These are phyloP conservation scores for Denticeps clupeoides DNA, from an alignment of 2,797 vertebrate genomes.

Conservation along the genomic window DNA sequence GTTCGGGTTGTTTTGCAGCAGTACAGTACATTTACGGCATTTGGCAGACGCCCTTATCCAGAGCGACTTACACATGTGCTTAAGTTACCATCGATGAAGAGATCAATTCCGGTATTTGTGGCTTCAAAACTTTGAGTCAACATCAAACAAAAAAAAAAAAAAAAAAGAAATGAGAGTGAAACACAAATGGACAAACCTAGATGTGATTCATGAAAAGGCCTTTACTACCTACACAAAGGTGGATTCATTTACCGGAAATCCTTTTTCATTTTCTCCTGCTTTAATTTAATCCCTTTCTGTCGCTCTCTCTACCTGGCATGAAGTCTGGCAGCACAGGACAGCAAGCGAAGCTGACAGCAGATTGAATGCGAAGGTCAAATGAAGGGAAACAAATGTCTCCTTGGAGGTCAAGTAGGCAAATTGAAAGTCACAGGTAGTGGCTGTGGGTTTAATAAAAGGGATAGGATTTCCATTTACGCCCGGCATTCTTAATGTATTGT, in stretches of 20 bases:
- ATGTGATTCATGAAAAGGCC: conserved; percentile 1
- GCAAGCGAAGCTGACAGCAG: not conserved
- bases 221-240: conserved; percentile 1
- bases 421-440: conserved; percentile 86
- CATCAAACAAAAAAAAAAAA: too few species aligned
- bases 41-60: too few species aligned
- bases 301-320: not conserved
- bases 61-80: too few species aligned
- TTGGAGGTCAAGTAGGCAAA: conserved; percentile 67
- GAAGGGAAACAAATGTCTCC: conserved; percentile 62
- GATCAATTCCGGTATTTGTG: too few species aligned
- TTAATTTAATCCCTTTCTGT: not conserved
- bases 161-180: too few species aligned
- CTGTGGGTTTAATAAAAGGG: conserved; percentile 86
- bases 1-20: too few species aligned
- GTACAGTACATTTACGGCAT: too few species aligned
- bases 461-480: conserved; percentile 93
- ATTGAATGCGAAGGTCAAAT: not conserved
- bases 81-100: too few species aligned
- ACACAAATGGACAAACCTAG: not conserved
- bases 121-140: too few species aligned
- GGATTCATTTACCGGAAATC: not conserved
- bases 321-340: not conserved
- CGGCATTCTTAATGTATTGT: conserved; percentile 86
- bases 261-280: not conserved